These are phyloP conservation scores for Numenius phaeopus DNA, from an alignment of 2,797 vertebrate species.

Conservation along the genomic window DNA sequence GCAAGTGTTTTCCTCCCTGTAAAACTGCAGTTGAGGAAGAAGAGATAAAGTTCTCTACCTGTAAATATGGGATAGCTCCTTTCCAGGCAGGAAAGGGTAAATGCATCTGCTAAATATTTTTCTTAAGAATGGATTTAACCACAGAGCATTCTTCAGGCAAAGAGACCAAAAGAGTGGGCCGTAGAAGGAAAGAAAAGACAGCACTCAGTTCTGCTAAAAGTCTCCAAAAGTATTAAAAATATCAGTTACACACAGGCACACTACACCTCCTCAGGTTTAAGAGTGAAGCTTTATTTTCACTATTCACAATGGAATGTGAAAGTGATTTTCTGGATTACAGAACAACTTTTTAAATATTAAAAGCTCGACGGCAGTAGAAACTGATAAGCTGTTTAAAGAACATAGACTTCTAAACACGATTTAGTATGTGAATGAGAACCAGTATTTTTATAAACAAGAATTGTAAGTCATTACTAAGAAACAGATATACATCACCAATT, in stretches of 20 bases:
- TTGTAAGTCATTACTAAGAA: neutral
- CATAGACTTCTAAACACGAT: neutral
- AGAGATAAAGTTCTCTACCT: neutral
- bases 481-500: neutral
- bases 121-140: neutral
- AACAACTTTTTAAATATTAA: neutral
- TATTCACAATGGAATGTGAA: neutral
- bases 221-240: constrained; percentile 24
- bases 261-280: neutral
- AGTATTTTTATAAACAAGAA: neutral
- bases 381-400: neutral
- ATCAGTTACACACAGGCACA: neutral
- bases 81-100: neutral
- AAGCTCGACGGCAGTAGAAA: neutral
- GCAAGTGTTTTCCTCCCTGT: neutral
- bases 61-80: neutral
- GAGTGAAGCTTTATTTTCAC: neutral
- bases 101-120: neutral
- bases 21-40: neutral
- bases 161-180: neutral
- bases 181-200: neutral
- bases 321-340: neutral
- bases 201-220: neutral
- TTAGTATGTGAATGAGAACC: neutral
- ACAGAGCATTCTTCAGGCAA: neutral